These are phyloP conservation scores for Odontophorus gujanensis DNA, from an alignment of 2,113 vertebrate genomes.

Conservation along the genomic window DNA sequence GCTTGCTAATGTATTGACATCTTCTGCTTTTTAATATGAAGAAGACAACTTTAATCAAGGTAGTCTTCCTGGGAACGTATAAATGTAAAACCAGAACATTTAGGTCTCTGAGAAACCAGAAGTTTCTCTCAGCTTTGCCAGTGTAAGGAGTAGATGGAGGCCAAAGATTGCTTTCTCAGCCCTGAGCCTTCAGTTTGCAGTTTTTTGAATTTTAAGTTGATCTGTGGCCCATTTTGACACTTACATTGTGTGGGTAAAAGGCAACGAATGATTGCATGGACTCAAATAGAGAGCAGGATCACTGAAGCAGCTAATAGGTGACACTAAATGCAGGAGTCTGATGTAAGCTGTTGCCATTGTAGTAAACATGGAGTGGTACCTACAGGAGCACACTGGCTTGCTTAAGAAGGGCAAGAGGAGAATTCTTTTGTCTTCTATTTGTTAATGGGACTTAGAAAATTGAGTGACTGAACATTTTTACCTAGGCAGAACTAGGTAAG, in stretches of 20 bases:
- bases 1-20: neutral
- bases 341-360: neutral
- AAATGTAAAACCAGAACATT: neutral
- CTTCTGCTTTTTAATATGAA: neutral
- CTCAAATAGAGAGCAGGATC: constrained; percentile 46
- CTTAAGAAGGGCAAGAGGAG: neutral
- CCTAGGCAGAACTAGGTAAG: neutral
- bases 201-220: neutral
- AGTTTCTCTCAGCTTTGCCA: neutral
- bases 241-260: neutral
- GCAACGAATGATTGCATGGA: neutral
- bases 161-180: neutral
- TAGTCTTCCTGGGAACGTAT: neutral
- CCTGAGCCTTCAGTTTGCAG: neutral
- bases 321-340: neutral
- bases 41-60: neutral
- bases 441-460: neutral
- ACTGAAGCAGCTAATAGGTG: neutral
- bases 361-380: neutral
- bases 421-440: neutral
- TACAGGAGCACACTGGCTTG: neutral
- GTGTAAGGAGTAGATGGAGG: neutral
- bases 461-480: neutral
- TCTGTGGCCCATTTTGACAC: neutral
- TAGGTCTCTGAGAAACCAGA: neutral